Conservation (phyloP, 2,888 invertebrate genomes). For the Hydrotaea cyrtoneurina region DNA sequence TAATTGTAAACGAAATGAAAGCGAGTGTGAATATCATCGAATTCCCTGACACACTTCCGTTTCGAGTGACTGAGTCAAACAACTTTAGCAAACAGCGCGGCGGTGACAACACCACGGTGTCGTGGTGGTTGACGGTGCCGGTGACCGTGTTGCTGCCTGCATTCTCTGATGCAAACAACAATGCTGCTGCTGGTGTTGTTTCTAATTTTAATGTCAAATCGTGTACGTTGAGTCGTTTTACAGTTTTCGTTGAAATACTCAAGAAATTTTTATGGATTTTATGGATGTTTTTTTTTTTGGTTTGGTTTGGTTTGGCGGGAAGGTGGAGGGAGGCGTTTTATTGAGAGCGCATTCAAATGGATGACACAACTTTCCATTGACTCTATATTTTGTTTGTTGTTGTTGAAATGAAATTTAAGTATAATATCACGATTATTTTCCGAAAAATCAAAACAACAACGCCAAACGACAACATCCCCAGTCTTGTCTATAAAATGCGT, state of each 20-base stretch:
- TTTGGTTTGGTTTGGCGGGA: not conserved
- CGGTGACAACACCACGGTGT: slow-evolving; percentile 41
- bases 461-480: not conserved
- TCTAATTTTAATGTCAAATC: slow-evolving; percentile 56
- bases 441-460: not conserved
- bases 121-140: not conserved
- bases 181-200: not conserved
- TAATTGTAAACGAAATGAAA: slow-evolving; percentile 42
- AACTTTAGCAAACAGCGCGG: slow-evolving; percentile 38
- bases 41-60: slow-evolving; percentile 62
- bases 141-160: not conserved
- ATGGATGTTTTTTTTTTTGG: slow-evolving; percentile 22
- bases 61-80: slow-evolving; percentile 42
- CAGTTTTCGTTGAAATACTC: slow-evolving; percentile 45
- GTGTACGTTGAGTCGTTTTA: slow-evolving; percentile 55
- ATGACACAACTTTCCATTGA: slow-evolving; percentile 33
- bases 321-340: not conserved
- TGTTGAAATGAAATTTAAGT: slow-evolving; percentile 39
- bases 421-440: slow-evolving; percentile 43
- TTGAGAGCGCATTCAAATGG: not conserved
- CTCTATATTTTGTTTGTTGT: slow-evolving; percentile 20
- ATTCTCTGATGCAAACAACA: not conserved
- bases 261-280: slow-evolving; percentile 43
- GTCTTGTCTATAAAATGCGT: not conserved
- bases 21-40: not conserved